Conservation (phyloP, 2,888 invertebrate species). For the Molorchus minor region DNA sequence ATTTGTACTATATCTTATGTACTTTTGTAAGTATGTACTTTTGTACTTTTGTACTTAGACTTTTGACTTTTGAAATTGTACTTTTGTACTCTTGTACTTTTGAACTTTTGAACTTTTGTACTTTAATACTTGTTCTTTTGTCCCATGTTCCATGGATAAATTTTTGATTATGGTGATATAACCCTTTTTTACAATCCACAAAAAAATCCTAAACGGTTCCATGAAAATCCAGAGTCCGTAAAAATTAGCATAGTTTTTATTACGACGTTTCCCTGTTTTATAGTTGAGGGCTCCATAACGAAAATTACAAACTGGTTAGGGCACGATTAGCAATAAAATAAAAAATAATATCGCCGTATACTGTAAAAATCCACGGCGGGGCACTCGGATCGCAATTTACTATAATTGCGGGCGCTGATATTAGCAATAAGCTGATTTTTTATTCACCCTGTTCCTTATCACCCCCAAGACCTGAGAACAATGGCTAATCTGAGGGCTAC, state of each 20-base stretch:
- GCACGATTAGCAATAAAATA: constrained; percentile 59
- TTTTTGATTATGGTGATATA: no score
- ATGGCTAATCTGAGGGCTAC: constrained; percentile 59
- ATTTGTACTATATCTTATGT: no score
- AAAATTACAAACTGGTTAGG: constrained; percentile 44
- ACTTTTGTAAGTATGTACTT: no score
- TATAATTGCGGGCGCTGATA: constrained; percentile 63
- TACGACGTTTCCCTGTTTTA: constrained; percentile 7
- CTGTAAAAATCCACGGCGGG: constrained; percentile 53
- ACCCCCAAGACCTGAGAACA: constrained; percentile 60
- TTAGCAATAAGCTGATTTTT: constrained; percentile 66
- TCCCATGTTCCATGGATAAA: no score
- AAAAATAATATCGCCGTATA: constrained; percentile 56
- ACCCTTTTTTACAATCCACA: no score
- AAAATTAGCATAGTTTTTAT: constrained; percentile 20
- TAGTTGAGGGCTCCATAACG: constrained; percentile 16
- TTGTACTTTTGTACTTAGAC: no score
- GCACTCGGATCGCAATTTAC: constrained; percentile 53
- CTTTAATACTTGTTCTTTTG: no score
- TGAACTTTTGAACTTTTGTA: no score
- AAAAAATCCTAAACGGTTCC: no score
- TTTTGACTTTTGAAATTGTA: no score
- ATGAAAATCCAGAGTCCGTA: no score
- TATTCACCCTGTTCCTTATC: constrained; percentile 64
- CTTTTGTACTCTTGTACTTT: no score